Conservation (phyloP, 1,140 invertebrate genomes). For the Dendroctonus valens region DNA sequence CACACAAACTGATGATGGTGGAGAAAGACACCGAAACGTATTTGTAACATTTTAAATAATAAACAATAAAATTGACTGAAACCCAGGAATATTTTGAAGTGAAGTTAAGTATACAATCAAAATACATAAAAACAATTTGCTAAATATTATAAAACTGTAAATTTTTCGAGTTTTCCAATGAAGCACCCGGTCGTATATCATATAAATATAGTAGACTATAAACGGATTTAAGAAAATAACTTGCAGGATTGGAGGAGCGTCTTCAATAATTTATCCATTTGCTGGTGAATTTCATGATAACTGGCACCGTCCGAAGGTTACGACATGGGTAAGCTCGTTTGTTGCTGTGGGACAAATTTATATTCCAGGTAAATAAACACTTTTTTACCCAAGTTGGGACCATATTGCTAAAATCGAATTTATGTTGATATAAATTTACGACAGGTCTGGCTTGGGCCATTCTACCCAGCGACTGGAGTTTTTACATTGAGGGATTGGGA, state of each 20-base stretch:
- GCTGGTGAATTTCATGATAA: constrained; percentile 65
- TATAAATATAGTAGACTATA: too few relatives aligned
- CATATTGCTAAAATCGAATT: background rate
- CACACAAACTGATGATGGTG: too few relatives aligned
- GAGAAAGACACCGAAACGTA: too few relatives aligned
- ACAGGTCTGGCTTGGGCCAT: constrained; percentile 63
- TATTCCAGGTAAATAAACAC: constrained; percentile 51
- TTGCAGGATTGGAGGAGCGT: constrained; percentile 60
- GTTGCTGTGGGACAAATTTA: constrained; percentile 66
- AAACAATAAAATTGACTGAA: too few relatives aligned
- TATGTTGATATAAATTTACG: background rate
- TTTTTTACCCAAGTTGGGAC: background rate
- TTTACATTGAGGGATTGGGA: constrained; percentile 33
- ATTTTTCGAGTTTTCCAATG: too few relatives aligned
- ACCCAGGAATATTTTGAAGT: too few relatives aligned
- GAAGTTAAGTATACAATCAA: too few relatives aligned
- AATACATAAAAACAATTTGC: too few relatives aligned
- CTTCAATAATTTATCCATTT: constrained; percentile 65
- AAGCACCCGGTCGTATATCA: too few relatives aligned
- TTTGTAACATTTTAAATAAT: too few relatives aligned
- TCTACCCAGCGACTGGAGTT: constrained; percentile 52
- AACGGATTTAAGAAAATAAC: background rate
- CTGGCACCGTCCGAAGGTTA: constrained; percentile 48
- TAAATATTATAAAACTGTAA: too few relatives aligned
- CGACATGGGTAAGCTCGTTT: constrained; percentile 63